phyloP scores from a whole-genome alignment of 2,888 invertebrate species.

The Lepidochrysops patricia region DNA sequence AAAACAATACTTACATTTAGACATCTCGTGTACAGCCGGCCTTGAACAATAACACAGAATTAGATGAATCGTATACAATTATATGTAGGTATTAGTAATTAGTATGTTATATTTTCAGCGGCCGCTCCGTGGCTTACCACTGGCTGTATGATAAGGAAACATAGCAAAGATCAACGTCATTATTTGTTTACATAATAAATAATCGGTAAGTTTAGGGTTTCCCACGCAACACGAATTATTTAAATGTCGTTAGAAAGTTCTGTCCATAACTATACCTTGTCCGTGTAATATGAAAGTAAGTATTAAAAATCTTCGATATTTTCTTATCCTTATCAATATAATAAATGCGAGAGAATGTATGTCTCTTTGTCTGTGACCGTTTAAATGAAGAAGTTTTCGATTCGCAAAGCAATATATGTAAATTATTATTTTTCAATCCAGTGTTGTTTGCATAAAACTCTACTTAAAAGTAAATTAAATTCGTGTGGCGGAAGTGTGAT shows the following conservation, averaged over 20 bases:
- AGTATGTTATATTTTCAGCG: background rate
- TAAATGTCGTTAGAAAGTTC: too few relatives aligned
- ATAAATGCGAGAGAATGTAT: too few relatives aligned
- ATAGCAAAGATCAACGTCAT: background rate
- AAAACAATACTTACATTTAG: background rate
- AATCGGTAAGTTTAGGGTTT: background rate
- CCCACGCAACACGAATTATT: background rate
- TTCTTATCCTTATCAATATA: too few relatives aligned
- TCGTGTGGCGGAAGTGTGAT: background rate
- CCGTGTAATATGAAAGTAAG: too few relatives aligned
- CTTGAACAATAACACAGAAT: slow-evolving; percentile 1
- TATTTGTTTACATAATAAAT: background rate
- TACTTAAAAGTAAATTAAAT: background rate
- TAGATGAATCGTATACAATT: background rate
- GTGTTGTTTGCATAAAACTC: background rate
- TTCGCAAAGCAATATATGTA: too few relatives aligned
- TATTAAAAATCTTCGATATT: too few relatives aligned
- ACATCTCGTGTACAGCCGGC: background rate
- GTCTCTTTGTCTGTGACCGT: too few relatives aligned
- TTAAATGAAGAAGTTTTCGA: too few relatives aligned
- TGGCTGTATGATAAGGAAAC: background rate
- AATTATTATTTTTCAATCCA: background rate
- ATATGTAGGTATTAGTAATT: too few relatives aligned
- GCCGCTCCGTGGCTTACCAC: background rate
- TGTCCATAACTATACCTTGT: too few relatives aligned